A percentile compares a stretch with the other conserved stretches of the same genome.
Evolutionary conservation across 1,140 invertebrate species (phyloP).

Genomic region (Aleiodes sp.): DNA sequence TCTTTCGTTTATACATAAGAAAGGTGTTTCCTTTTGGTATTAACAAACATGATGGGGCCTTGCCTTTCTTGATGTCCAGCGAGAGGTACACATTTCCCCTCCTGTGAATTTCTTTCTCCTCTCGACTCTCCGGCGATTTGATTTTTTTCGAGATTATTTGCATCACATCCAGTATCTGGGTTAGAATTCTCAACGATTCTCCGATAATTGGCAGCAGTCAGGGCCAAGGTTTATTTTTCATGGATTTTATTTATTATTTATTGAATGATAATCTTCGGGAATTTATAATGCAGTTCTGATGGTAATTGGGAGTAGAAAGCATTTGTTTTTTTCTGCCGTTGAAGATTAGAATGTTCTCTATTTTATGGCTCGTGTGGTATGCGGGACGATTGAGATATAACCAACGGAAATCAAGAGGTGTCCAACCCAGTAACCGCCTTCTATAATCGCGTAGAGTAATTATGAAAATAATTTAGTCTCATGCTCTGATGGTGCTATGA

Average conservation of each 20-base stretch:
- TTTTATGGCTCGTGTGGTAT: slow-evolving; percentile 59
- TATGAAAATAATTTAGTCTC: too few species aligned
- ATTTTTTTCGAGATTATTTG: too few species aligned
- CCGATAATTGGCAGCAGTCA: too few species aligned
- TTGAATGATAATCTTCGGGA: too few species aligned
- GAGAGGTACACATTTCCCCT: not conserved
- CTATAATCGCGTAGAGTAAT: too few species aligned
- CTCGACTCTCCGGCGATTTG: too few species aligned
- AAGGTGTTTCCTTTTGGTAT: slow-evolving; percentile 10
- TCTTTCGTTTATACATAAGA: not conserved
- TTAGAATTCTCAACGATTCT: not conserved
- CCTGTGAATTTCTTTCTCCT: not conserved
- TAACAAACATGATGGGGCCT: not conserved
- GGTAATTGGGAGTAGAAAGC: too few species aligned
- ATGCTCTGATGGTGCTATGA: too few species aligned
- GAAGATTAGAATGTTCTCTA: slow-evolving; percentile 46
- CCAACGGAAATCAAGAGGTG: slow-evolving; percentile 55
- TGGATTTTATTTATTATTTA: too few species aligned
- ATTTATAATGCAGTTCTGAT: too few species aligned
- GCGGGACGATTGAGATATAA: slow-evolving; percentile 47
- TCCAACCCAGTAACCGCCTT: slow-evolving; percentile 63
- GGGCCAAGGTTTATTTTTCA: too few species aligned
- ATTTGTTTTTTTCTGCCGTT: too few species aligned
- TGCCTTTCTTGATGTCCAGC: not conserved
- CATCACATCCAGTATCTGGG: not conserved